These are phyloP conservation scores for Aplodontia rufa DNA, from an alignment of 2,113 vertebrate species.

Conservation along the genomic window DNA sequence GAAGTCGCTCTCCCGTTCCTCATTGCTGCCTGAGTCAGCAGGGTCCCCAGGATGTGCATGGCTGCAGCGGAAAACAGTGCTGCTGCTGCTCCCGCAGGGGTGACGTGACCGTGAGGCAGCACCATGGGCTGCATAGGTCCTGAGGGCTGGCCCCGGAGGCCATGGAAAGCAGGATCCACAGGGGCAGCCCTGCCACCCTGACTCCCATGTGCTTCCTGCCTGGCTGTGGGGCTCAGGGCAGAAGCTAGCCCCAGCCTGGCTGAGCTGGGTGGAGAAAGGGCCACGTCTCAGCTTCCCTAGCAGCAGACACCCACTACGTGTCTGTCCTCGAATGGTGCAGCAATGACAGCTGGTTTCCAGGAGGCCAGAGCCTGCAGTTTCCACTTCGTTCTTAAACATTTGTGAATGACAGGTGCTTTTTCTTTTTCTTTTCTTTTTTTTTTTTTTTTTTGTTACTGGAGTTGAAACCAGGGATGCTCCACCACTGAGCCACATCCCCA, in stretches of 20 bases:
- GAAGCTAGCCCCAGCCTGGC: not conserved
- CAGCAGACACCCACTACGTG: accelerated
- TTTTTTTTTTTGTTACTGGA: too few species aligned
- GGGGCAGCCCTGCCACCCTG: not conserved
- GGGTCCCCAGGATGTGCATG: not conserved
- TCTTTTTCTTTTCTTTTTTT: too few species aligned
- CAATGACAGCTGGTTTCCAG: not conserved
- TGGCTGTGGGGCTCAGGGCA: accelerated
- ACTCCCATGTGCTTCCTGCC: not conserved
- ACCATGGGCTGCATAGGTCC: not conserved
- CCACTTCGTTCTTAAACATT: not conserved
- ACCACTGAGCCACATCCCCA: too few species aligned
- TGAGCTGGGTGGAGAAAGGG: not conserved
- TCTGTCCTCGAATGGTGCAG: not conserved
- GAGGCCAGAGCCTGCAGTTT: not conserved
- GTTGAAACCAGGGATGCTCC: too few species aligned
- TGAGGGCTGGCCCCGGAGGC: not conserved
- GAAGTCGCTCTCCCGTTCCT: not conserved
- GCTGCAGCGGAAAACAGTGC: not conserved
- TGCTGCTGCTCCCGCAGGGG: not conserved
- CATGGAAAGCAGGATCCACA: accelerated
- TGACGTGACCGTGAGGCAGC: not conserved
- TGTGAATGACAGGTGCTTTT: not conserved
- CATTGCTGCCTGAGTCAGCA: not conserved
- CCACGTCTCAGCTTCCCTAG: accelerated